Percentiles rank a stretch among this genome's conserved stretches.
phyloP scores from a whole-genome alignment of 2,113 vertebrate species.

The Emydocephalus ijimae region DNA sequence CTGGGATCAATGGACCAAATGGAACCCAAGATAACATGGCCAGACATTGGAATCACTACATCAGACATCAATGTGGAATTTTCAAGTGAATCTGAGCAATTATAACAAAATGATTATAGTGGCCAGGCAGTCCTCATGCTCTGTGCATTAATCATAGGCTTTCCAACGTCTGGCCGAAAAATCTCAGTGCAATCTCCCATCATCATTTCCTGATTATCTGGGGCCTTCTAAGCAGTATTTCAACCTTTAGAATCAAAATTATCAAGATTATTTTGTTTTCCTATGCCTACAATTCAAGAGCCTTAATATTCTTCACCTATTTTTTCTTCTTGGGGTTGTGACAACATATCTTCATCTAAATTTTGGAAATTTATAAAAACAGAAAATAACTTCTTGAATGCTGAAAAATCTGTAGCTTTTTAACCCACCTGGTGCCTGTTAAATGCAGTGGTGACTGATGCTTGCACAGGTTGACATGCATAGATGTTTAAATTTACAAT shows the following conservation, averaged over 20 bases:
- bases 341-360: neutral
- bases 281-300: neutral
- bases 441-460: neutral
- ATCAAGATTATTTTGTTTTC: neutral
- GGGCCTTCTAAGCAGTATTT: neutral
- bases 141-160: neutral
- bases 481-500: neutral
- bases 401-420: neutral
- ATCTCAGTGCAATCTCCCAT: neutral
- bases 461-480: neutral
- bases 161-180: neutral
- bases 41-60: neutral
- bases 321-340: neutral
- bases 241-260: neutral
- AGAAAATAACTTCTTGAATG: neutral
- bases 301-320: neutral
- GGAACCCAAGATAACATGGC: neutral
- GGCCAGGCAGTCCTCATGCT: neutral
- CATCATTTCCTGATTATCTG: neutral
- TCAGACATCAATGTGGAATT: neutral
- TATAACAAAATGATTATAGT: neutral
- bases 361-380: neutral
- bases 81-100: neutral
- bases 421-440: neutral
- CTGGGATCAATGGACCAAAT: neutral